These are phyloP conservation scores for Drosophila mimetica DNA, from an alignment of 2,888 invertebrate genomes.

Conservation along the genomic window DNA sequence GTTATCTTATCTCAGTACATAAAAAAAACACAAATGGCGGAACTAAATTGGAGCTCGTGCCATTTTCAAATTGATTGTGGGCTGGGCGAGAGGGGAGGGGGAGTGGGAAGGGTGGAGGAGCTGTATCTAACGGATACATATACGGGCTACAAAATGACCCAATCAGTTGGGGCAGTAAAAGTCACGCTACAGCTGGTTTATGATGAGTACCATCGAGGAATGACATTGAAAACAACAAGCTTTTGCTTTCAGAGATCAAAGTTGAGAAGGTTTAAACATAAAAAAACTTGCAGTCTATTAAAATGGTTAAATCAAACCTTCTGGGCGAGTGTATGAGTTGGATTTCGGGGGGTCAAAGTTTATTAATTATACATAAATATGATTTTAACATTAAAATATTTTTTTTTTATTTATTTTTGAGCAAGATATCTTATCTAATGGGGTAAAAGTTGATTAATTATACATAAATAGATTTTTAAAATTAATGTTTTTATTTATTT, in stretches of 20 bases:
- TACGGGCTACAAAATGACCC: conserved; percentile 25
- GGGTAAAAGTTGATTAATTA: too few relatives aligned
- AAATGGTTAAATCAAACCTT: too few relatives aligned
- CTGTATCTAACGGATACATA: conserved; percentile 20
- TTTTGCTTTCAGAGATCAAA: conserved; percentile 18
- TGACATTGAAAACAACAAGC: conserved; percentile 29
- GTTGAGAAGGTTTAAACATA: conserved; percentile 4
- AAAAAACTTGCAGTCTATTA: background rate
- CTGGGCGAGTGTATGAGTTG: too few relatives aligned
- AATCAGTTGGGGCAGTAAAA: conserved; percentile 29
- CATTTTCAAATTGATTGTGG: conserved; percentile 44
- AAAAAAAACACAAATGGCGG: conserved; percentile 49
- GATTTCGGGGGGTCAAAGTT: too few relatives aligned
- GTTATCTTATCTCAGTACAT: conserved; percentile 44
- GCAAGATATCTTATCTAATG: too few relatives aligned
- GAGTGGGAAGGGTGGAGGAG: background rate
- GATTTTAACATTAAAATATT: too few relatives aligned
- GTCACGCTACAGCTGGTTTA: conserved; percentile 35
- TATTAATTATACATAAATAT: too few relatives aligned
- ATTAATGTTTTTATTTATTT: too few relatives aligned
- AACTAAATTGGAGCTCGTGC: conserved; percentile 48
- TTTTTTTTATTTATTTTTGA: too few relatives aligned
- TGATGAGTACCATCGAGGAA: conserved; percentile 1
- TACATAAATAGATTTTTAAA: too few relatives aligned
- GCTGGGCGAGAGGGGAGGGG: background rate